Conservation (phyloP, 2,113 vertebrate species). For the Phyllopteryx taeniolatus region DNA sequence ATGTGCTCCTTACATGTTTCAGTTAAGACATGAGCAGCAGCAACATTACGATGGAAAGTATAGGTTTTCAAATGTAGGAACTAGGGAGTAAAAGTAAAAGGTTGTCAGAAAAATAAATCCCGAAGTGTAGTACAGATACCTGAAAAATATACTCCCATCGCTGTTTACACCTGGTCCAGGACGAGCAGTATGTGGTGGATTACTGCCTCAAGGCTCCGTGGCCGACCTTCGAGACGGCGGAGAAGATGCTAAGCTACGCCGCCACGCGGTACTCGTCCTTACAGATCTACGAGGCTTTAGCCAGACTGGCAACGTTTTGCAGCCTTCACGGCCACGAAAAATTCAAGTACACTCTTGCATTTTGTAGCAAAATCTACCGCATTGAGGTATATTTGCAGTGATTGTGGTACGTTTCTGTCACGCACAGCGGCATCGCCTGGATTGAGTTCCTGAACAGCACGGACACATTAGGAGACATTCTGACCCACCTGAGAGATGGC, state of each 20-base stretch:
- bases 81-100: background rate
- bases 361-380: background rate
- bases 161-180: conserved; percentile 64
- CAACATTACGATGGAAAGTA: background rate
- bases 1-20: background rate
- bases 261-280: conserved; percentile 62
- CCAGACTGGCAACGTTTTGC: conserved; percentile 88
- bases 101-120: background rate
- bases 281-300: conserved; percentile 83
- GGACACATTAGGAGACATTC: conserved; percentile 78
- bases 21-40: background rate
- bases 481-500: conserved; percentile 78
- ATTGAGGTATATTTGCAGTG: background rate
- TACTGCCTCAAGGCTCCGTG: conserved; percentile 90
- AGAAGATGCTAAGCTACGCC: conserved; percentile 88
- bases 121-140: background rate
- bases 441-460: conserved; percentile 87
- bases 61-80: background rate
- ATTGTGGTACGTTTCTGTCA: background rate
- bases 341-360: conserved; percentile 80
- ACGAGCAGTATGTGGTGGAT: conserved; percentile 87
- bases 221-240: conserved; percentile 85
- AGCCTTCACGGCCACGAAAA: conserved; percentile 82
- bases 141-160: too few relatives aligned
- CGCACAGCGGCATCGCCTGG: conserved; percentile 84